Percentiles rank a stretch among this genome's conserved stretches.
Evolutionary conservation across 2,113 vertebrate genomes (phyloP).

Genomic region (Osmerus eperlanus): DNA sequence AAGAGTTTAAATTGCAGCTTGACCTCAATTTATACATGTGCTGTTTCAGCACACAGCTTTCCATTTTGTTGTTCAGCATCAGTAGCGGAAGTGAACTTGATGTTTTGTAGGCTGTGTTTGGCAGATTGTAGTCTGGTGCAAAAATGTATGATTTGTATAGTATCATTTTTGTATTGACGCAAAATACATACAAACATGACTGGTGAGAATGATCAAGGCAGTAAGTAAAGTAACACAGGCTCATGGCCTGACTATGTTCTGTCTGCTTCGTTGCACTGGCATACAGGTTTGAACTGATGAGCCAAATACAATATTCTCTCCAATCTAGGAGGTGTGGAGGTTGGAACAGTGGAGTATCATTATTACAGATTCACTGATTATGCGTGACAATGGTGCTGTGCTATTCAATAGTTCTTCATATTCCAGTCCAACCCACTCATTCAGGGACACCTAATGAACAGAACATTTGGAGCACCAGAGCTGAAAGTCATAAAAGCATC

Average conservation of each 20-base stretch:
- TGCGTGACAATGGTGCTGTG: constrained; percentile 12
- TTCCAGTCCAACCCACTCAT: constrained; percentile 14
- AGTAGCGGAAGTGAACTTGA: not conserved
- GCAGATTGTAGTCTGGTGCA: too few relatives aligned
- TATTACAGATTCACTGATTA: constrained; percentile 25
- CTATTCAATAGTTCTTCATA: constrained; percentile 3
- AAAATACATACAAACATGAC: too few relatives aligned
- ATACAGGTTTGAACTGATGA: too few relatives aligned
- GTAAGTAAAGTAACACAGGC: too few relatives aligned
- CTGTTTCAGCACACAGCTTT: constrained; percentile 1
- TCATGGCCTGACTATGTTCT: too few relatives aligned
- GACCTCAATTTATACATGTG: constrained; percentile 12
- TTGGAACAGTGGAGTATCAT: constrained; percentile 12
- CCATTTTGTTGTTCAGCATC: not conserved
- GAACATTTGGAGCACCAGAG: constrained; percentile 28
- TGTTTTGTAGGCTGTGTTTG: not conserved
- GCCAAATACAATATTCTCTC: too few relatives aligned
- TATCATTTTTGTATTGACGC: too few relatives aligned
- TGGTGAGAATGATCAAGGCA: too few relatives aligned
- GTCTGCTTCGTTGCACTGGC: too few relatives aligned
- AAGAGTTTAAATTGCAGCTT: constrained; percentile 22
- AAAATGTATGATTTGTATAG: too few relatives aligned
- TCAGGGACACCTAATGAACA: constrained; percentile 25
- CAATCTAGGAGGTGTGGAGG: not conserved
- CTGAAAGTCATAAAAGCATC: constrained; percentile 38